Percentiles rank a stretch among this genome's conserved stretches.
These are phyloP conservation scores for Drosophila pachea DNA, from an alignment of 1,140 invertebrate species.

Conservation along the genomic window DNA sequence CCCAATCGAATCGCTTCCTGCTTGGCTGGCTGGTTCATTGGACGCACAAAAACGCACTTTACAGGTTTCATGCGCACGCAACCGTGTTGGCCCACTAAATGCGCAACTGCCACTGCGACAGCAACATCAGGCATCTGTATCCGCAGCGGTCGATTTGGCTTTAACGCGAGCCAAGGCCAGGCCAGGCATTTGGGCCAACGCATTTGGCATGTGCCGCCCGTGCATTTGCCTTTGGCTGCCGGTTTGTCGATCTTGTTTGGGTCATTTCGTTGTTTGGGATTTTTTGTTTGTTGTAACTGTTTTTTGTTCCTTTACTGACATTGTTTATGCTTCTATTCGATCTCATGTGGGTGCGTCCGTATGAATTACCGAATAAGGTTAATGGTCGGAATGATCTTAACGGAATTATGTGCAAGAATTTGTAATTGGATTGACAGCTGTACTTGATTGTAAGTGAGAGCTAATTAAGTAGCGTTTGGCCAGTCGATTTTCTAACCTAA, in stretches of 20 bases:
- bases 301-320: constrained; percentile 8
- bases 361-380: constrained; percentile 64
- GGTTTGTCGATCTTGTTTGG: constrained; percentile 41
- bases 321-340: constrained; percentile 25
- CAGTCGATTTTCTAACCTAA: too few species aligned
- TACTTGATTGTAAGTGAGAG: constrained; percentile 13
- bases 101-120: background rate
- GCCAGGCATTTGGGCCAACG: constrained; percentile 36
- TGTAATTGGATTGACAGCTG: constrained; percentile 4
- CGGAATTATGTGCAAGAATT: constrained; percentile 13
- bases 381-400: constrained; percentile 43
- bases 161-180: constrained; percentile 29
- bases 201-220: constrained; percentile 35
- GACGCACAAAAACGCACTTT: constrained; percentile 57
- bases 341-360: constrained; percentile 34
- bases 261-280: constrained; percentile 19
- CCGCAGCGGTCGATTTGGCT: background rate
- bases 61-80: constrained; percentile 48
- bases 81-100: constrained; percentile 52
- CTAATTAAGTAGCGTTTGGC: too few species aligned
- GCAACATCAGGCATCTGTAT: background rate
- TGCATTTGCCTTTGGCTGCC: constrained; percentile 17
- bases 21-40: constrained; percentile 40
- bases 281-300: constrained; percentile 8
- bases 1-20: constrained; percentile 51